Conservation (phyloP, 2,113 vertebrate species). For the Phoenicopterus ruber region DNA sequence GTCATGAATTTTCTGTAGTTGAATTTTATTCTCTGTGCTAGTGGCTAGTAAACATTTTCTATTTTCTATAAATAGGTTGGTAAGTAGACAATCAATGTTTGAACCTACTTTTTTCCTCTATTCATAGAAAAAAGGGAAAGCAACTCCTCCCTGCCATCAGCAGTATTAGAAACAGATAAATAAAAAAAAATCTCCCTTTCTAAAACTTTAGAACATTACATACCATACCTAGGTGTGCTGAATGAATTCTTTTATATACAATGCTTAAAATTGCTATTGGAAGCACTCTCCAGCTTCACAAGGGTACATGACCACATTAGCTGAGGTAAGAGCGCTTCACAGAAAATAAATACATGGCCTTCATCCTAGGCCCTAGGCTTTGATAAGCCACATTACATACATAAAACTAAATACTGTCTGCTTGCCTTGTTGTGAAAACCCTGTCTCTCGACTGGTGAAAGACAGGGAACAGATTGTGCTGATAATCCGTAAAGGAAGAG, state of each 20-base stretch:
- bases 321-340: neutral
- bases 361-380: neutral
- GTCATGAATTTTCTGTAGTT: neutral
- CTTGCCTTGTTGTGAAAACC: neutral
- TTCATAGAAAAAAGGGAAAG: neutral
- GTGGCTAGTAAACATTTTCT: neutral
- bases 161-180: neutral
- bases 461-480: neutral
- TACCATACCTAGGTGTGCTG: neutral
- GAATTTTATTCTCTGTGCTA: neutral
- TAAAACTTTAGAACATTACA: neutral
- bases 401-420: neutral
- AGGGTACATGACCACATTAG: neutral
- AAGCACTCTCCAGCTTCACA: neutral
- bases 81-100: neutral
- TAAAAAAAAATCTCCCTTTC: neutral
- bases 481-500: neutral
- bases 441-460: neutral
- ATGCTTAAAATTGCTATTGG: neutral
- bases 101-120: neutral
- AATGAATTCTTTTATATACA: neutral
- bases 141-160: neutral
- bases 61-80: neutral
- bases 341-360: neutral
- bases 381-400: neutral